Percentiles rank a stretch among this genome's conserved stretches.
Conservation (phyloP, 2,113 vertebrate species). For the Trochalopteron elliotii region DNA sequence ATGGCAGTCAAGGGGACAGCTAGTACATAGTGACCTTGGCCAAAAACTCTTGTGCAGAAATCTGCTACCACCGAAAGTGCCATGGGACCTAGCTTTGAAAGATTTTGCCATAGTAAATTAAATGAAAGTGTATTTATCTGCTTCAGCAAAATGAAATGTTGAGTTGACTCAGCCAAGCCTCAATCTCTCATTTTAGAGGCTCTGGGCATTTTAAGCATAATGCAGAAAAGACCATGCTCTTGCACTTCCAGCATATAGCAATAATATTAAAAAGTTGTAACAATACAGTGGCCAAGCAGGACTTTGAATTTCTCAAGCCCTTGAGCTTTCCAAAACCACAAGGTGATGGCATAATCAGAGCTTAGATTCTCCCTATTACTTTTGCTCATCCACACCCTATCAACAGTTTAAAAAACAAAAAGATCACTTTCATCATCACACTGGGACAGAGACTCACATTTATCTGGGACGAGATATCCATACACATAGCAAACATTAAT, state of each 20-base stretch:
- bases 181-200: not conserved
- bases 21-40: conserved; percentile 35
- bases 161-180: conserved; percentile 38
- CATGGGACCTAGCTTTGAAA: conserved; percentile 48
- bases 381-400: not conserved
- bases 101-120: conserved; percentile 59
- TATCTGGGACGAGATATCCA: not conserved
- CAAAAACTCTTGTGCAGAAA: conserved; percentile 60
- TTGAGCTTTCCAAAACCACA: not conserved
- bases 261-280: not conserved
- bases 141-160: conserved; percentile 55
- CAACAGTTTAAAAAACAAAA: not conserved
- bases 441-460: not conserved
- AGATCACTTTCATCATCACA: not conserved
- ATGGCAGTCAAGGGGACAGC: conserved; percentile 39
- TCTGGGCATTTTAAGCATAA: not conserved
- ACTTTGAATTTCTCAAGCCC: not conserved
- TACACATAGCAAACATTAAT: not conserved
- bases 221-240: not conserved
- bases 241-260: not conserved
- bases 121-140: conserved; percentile 42
- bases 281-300: not conserved
- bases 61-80: conserved; percentile 31
- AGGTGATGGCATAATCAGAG: not conserved
- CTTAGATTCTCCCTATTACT: not conserved